Base-by-base conservation (phyloP, 2,888 invertebrate species). In the Philereme vetulata region DNA sequence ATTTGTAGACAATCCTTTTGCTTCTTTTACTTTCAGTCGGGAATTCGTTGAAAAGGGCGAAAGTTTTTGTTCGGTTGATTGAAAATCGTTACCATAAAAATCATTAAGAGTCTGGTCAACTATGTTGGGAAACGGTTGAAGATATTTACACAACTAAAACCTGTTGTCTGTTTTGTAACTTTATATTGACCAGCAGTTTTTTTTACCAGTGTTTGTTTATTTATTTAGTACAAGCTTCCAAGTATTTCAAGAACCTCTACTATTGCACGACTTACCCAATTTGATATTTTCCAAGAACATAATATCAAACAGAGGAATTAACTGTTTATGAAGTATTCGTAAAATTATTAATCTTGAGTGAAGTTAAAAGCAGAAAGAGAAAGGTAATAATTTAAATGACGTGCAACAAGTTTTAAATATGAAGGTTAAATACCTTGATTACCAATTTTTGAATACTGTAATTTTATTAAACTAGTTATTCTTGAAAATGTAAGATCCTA, bases 91-190 rank as follows among this genome's bases (percentile, higher is more conserved):
- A 62, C 52, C 50, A 56, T 58, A 21, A 48, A 50, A 61, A 59
- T 21, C 58, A 51, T 59, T 50, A 49, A 53, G 35, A 57, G 47
- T 36, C 51, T 52, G 56, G 52, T 57, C 59, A 64, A 56, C 50
- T 59, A 9, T 47, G 45, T 67, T 70, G 57, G 33, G 64, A 65
- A 67, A 69, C 62, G 51, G 53, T 56, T 53, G 45, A 53, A 58
- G 61, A 46, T 56, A 62, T 70, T 70, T 70, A 49, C 62, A 65
- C 67, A 67, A 69, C 64, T 56, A 51, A 60, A 62, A 58, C 63
- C 55, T 50, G 51, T 63, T 47, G 44, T 51, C 21, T 36, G 46
- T 64, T 59, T 56, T 53, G 65, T 58, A 65, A 65, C 58, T 36
- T 48, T 47, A 51, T 61, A 60, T 66, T 64, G 60, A 58, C 49